phyloP scores from a whole-genome alignment of 2,113 vertebrate species.

The Scomber scombrus region DNA sequence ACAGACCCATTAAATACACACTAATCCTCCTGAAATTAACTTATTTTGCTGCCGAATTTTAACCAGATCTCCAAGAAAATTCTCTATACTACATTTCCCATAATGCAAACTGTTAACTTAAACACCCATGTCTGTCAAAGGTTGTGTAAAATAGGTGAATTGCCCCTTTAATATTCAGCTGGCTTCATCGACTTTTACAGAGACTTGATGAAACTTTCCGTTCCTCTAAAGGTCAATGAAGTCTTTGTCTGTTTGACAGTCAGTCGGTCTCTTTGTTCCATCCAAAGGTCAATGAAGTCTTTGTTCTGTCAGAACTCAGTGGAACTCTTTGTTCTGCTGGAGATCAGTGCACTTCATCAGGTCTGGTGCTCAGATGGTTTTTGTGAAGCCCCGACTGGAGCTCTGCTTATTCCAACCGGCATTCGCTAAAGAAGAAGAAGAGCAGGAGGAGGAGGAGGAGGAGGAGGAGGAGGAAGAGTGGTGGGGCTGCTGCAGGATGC shows the following conservation, averaged over 20 bases:
- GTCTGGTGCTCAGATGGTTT: constrained; percentile 38
- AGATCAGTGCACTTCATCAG: not conserved
- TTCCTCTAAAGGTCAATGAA: not conserved
- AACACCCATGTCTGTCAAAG: no score
- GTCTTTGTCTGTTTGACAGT: not conserved
- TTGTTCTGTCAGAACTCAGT: not conserved
- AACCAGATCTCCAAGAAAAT: no score
- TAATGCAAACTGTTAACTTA: no score
- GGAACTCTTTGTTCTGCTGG: not conserved
- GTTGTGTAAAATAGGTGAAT: no score
- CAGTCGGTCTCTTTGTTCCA: not conserved
- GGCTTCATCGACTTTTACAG: not conserved
- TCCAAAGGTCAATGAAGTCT: not conserved
- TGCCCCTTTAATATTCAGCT: no score
- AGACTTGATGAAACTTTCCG: not conserved
- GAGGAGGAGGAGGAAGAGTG: constrained; percentile 15
- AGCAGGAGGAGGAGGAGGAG: constrained; percentile 8
- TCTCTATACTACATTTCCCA: no score
- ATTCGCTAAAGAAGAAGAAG: constrained; percentile 23
- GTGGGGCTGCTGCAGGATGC: constrained; percentile 42
- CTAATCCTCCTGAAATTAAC: no score
- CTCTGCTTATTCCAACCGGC: constrained; percentile 62
- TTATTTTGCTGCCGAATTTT: no score
- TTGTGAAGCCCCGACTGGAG: constrained; percentile 12
- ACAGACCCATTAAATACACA: no score